Percentiles rank a stretch among this genome's conserved stretches.
These are phyloP conservation scores for Melanotaenia parkinsoni DNA, from an alignment of 2,797 vertebrate species.

Conservation along the genomic window DNA sequence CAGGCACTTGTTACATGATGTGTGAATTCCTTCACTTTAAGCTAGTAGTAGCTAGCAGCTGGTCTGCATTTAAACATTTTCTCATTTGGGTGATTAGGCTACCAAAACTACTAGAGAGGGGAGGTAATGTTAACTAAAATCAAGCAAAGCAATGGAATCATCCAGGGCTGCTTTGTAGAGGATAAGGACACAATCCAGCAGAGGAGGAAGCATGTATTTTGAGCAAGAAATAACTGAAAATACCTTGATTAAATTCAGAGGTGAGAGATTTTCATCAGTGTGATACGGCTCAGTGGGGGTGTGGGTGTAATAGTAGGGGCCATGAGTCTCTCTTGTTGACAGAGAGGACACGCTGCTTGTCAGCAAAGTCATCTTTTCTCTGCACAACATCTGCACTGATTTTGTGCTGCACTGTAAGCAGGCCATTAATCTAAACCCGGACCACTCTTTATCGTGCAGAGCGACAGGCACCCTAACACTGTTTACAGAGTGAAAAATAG, in stretches of 20 bases:
- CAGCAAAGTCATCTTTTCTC: conserved; percentile 83
- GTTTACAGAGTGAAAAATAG: conserved; percentile 69
- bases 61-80: conserved; percentile 34
- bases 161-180: conserved; percentile 28
- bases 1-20: conserved; percentile 12
- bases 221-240: conserved; percentile 64
- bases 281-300: conserved; percentile 56
- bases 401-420: conserved; percentile 62
- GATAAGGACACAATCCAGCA: conserved; percentile 33
- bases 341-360: conserved; percentile 77
- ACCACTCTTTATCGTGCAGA: conserved; percentile 69
- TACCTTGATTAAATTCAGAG: conserved; percentile 71
- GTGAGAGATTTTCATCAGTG: conserved; percentile 73
- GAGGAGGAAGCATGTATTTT: conserved; percentile 31
- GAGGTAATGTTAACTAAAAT: conserved; percentile 51
- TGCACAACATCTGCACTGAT: conserved; percentile 65
- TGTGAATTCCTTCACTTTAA: conserved; percentile 43
- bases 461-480: conserved; percentile 61
- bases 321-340: conserved; percentile 64
- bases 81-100: conserved; percentile 55
- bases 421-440: conserved; percentile 75
- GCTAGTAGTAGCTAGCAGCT: conserved; percentile 43
- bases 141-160: conserved; percentile 30
- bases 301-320: conserved; percentile 49
- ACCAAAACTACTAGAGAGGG: conserved; percentile 31